phyloP scores from a whole-genome alignment of 2,113 vertebrate genomes.

The Dromiciops gliroides region DNA sequence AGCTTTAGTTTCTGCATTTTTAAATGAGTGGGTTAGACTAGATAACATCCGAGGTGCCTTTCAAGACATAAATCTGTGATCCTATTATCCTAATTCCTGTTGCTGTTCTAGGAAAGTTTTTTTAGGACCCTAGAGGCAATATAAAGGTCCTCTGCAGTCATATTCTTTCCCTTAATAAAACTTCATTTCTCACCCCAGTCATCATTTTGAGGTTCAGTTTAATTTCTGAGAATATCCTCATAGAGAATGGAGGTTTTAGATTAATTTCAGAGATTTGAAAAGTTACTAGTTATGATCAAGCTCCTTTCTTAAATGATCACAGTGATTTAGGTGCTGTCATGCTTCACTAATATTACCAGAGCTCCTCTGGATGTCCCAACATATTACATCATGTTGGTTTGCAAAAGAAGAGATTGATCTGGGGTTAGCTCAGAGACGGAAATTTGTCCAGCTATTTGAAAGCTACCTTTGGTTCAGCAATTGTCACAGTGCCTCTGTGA shows the following conservation, averaged over 20 bases:
- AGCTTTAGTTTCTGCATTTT: not conserved
- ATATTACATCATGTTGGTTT: not conserved
- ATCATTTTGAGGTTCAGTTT: slow-evolving; percentile 35
- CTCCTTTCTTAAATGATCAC: slow-evolving; percentile 10
- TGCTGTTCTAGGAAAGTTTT: not conserved
- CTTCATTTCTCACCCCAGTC: slow-evolving; percentile 17
- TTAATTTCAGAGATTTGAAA: not conserved
- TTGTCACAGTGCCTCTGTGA: slow-evolving; percentile 17
- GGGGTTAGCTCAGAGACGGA: not conserved
- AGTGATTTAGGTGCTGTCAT: not conserved
- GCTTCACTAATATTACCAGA: not conserved
- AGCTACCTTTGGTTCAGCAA: slow-evolving; percentile 2
- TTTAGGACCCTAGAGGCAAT: too few species aligned
- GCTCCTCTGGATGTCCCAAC: not conserved
- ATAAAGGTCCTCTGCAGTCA: not conserved
- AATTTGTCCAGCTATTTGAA: slow-evolving; percentile 9
- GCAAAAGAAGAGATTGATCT: not conserved
- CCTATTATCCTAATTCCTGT: not conserved
- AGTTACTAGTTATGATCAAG: not conserved
- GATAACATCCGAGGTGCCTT: not conserved
- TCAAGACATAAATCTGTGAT: not conserved
- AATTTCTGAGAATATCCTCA: slow-evolving; percentile 8
- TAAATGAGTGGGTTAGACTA: not conserved
- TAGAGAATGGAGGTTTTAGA: slow-evolving; percentile 8
- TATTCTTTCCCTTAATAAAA: slow-evolving; percentile 39